Evolutionary conservation across 2,113 vertebrate species (phyloP), one percentile per base, ranked within the genome.

Genomic region (Chloropsis hardwickii): DNA sequence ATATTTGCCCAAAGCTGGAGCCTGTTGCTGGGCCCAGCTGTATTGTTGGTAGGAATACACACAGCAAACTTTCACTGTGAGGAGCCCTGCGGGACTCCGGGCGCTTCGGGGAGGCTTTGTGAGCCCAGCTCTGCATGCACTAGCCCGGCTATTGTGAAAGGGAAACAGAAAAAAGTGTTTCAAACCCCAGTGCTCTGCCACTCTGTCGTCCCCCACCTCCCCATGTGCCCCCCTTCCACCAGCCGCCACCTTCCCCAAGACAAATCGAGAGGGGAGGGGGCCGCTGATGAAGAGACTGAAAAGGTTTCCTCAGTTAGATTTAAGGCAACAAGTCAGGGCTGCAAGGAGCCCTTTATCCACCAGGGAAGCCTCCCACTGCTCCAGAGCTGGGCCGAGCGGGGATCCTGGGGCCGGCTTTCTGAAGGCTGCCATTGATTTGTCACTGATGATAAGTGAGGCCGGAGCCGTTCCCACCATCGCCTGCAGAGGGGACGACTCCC

Each of bases 401-500:
- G 95, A 97, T 97, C 98, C 96, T 97, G 95, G 96, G 96, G 94
- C 97, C 93, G 93, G 94, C 78, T 98, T 98, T 97, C 97, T 98
- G 97, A 98, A 97, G 97, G 93, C 93, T 95, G 88, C 98, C 97
- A 97, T 98, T 97, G 98, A 97, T 98, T 97, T 97, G 98, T 98
- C 97, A 97, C 95, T 86, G 95, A 95, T 98, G 98, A 98, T 97
- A 98, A 98, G 97, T 98, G 97, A 97, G 97, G 96, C 94, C 81
- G 50, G 86, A 94, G 97, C 90, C 89, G 97, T 98, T 98, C 98
- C 98, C 98, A 98, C 98, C 98, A 98, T 97, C 97, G 96, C 98
- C 96, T 97, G 97, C 97, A 93, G 98, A 96, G 96, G 96, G 94
- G 95, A 97, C 15, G 96, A 95, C 97, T 98, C 97, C 98, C 97